phyloP scores from a whole-genome alignment of 2,888 invertebrate genomes.

The Empis stercorea region DNA sequence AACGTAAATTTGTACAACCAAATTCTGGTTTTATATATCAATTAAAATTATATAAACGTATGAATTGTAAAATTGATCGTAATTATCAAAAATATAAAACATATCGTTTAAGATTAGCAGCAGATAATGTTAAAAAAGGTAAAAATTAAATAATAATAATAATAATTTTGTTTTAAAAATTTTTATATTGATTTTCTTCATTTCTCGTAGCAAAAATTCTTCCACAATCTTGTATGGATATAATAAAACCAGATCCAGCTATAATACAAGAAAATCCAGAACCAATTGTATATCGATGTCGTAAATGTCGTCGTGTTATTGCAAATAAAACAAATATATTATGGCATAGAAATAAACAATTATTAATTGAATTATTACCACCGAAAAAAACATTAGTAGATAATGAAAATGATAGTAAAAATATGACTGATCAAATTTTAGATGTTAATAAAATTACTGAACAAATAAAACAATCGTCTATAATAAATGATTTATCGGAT shows the following conservation, averaged over 20 bases:
- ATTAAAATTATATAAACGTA: slow-evolving; percentile 62
- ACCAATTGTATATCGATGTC: slow-evolving; percentile 72
- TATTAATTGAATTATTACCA: too few species aligned
- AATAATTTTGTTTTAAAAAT: neutral
- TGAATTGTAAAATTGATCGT: slow-evolving; percentile 58
- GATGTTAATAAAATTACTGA: slow-evolving; percentile 1
- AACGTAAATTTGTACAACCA: slow-evolving; percentile 59
- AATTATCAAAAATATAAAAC: slow-evolving; percentile 58
- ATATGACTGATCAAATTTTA: slow-evolving; percentile 9
- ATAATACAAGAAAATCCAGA: slow-evolving; percentile 62
- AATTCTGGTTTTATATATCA: slow-evolving; percentile 73
- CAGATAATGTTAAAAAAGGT: slow-evolving; percentile 67
- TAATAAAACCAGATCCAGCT: slow-evolving; percentile 70
- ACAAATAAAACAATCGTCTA: slow-evolving; percentile 6
- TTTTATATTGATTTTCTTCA: neutral
- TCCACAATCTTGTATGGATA: slow-evolving; percentile 61
- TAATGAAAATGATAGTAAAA: slow-evolving; percentile 7
- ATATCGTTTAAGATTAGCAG: slow-evolving; percentile 65
- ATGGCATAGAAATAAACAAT: slow-evolving; percentile 42
- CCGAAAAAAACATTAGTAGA: neutral
- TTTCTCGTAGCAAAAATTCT: slow-evolving; percentile 55
- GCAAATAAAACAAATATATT: slow-evolving; percentile 69
- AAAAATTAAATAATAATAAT: too few species aligned
- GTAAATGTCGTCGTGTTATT: slow-evolving; percentile 67
- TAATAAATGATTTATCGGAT: slow-evolving; percentile 1